A percentile compares a stretch with the other conserved stretches of the same genome.
These are phyloP conservation scores for Drosophila simulans DNA, from an alignment of 1,140 invertebrate species.

Conservation along the genomic window DNA sequence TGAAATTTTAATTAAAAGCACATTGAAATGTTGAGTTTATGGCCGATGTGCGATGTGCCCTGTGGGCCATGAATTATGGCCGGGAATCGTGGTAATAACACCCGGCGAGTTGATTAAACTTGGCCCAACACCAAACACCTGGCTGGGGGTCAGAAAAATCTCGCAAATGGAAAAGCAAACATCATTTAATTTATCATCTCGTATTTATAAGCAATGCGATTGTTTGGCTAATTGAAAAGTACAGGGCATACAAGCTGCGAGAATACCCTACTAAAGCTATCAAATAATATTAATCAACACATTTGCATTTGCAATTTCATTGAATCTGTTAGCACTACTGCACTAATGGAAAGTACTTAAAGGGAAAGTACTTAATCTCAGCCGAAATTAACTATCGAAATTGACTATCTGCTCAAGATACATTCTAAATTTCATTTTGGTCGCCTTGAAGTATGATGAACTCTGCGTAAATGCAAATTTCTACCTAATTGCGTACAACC, in stretches of 20 bases:
- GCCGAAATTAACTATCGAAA: no score
- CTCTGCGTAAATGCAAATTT: not conserved
- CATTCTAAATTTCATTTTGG: no score
- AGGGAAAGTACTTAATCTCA: no score
- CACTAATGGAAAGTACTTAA: no score
- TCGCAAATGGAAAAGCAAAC: constrained; percentile 51
- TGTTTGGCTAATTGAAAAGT: constrained; percentile 22
- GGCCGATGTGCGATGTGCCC: constrained; percentile 49
- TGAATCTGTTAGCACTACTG: no score
- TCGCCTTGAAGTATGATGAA: not conserved
- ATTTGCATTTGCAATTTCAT: no score
- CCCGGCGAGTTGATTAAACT: constrained; percentile 65
- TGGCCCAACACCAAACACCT: constrained; percentile 62
- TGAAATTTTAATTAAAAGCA: constrained; percentile 78
- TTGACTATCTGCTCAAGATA: no score
- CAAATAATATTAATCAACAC: not conserved
- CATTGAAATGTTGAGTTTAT: constrained; percentile 78
- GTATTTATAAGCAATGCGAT: constrained; percentile 39
- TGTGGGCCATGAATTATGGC: constrained; percentile 72
- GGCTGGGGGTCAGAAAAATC: constrained; percentile 43
- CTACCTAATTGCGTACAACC: not conserved
- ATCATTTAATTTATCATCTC: constrained; percentile 55
- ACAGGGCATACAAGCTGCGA: not conserved
- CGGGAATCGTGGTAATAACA: constrained; percentile 40
- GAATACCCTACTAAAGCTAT: constrained; percentile 11